Evolutionary conservation across 2,797 vertebrate species (phyloP), one percentile per base, ranked within the genome.

Genomic region (Tauraco hartlaubi): DNA sequence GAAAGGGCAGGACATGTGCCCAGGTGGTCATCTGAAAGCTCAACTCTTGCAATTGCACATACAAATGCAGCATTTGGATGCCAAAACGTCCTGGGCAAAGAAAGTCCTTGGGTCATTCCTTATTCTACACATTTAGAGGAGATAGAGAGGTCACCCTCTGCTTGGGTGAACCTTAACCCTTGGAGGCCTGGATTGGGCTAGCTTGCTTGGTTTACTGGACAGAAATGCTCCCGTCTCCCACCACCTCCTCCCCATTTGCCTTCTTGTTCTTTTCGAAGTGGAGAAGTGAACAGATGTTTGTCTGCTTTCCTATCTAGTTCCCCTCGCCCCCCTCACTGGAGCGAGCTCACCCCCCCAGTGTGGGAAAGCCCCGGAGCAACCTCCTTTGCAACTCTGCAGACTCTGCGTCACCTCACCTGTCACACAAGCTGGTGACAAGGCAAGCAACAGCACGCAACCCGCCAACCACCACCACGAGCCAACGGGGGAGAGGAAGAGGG

Each of bases 351-450:
- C 86, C 96, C 85, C 75, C 73, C 84, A 81, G 85, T 86, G 94
- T 75, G 21, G 96, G 44, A 97, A 97, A 94, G 88, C 95, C 97
- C 95, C 6, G 74, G 44, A 96, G 97, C 96, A 83, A 66, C 77
- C 85, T 96, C 84, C 56, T 96, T 88, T 59, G 35, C 96, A 90
- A 39, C 91, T 97, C 93, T n/a, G 1, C 94, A 51, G 48, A 67
- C 94, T 94, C 87, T 1, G 54, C 6, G 56, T 95, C 88, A 93
- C 91, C 86, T 96, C 97, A 95, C 97, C 93, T 97, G 96, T 96
- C 97, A 96, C 96, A 76, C 83, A 85, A 96, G 85, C 94, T 88
- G 96, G 94, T 96, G 96, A 97, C 95, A 94, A 89, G 83, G n/a
- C 5, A 51, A 85, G 76, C 12, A 72, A 88, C 79, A 92, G 31